phyloP scores from a whole-genome alignment of 2,113 vertebrate species.

The Bos taurus region DNA sequence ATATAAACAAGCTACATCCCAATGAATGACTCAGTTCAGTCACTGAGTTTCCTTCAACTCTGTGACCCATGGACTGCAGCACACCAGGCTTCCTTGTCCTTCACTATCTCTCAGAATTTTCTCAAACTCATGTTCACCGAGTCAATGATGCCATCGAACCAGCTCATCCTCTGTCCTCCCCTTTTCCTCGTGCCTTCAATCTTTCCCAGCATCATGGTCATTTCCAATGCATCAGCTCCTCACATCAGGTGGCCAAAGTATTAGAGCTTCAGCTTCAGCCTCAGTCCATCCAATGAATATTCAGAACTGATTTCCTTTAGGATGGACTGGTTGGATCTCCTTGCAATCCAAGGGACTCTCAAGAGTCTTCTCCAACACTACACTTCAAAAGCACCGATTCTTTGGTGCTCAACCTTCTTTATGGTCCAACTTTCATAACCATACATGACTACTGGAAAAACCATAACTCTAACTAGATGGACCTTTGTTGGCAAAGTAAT shows the following conservation, averaged over 20 bases:
- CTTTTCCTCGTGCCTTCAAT: not conserved
- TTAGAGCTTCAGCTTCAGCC: not conserved
- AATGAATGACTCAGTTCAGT: not conserved
- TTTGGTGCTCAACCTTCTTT: not conserved
- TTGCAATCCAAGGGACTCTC: not conserved
- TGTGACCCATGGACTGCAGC: not conserved
- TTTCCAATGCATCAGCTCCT: not conserved
- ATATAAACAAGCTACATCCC: not conserved
- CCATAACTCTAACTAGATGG: not conserved
- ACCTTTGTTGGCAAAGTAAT: not conserved
- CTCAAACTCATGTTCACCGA: not conserved
- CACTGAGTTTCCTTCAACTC: not conserved
- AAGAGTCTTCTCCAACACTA: not conserved
- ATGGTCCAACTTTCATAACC: not conserved
- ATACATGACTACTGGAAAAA: not conserved
- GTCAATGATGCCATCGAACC: accelerated
- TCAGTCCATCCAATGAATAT: not conserved
- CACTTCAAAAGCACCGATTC: not conserved
- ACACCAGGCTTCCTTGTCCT: not conserved
- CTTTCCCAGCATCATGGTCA: not conserved
- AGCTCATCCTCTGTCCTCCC: not conserved
- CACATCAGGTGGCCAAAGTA: not conserved
- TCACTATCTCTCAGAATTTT: not conserved
- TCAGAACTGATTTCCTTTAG: not conserved
- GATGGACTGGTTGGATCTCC: not conserved